Evolutionary conservation across 2,113 vertebrate species (phyloP), one percentile per base, ranked within the genome.

Genomic region (Mugil cephalus): DNA sequence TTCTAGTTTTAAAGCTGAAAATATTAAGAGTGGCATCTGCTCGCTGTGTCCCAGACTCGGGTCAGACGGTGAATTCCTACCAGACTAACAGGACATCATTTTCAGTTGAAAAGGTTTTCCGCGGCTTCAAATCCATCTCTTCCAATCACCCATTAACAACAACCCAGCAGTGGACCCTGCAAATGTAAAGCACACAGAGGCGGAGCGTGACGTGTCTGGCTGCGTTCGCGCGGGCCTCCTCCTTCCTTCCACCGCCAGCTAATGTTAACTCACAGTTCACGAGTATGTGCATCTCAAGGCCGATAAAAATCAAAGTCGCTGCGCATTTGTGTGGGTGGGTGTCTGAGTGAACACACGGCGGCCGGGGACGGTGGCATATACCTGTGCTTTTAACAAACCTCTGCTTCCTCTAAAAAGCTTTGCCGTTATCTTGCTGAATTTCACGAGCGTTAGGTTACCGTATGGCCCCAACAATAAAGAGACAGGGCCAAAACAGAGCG

Each of bases 31-130:
- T 66, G 75, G 73, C 86, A 83, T 85, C 58, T 51, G 54, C 65
- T 77, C 40, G 2, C 65, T 34, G 10, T 8, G 54, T 67, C 76
- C 81, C 76, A 80, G 79, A 68, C 59, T 63, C 35, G 38, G 56
- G 7, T 71, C 69, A 10, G 9, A 1, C 40, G 39, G 54, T 19
- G 54, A 73, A 85, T 83, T 79, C 15, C 19, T 15, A 52, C 35
- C 45, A 80, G 70, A 79, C 68, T 43, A 80, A 39, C 65, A 51
- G 61, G 13, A 73, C 81, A 50, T 79, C 34, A 42, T 73, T 77
- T 80, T 69, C 51, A 46, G 74, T 17, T 38, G 47, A 82, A 77
- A 48, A 55, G 61, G 61, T 76, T 84, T 87, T 82, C 84, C 84
- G 77, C 53, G 39, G 68, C 64, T 69, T 24, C 6, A 4, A 11